Conservation (phyloP, 2,113 vertebrate species). For the Asarcornis scutulata region DNA sequence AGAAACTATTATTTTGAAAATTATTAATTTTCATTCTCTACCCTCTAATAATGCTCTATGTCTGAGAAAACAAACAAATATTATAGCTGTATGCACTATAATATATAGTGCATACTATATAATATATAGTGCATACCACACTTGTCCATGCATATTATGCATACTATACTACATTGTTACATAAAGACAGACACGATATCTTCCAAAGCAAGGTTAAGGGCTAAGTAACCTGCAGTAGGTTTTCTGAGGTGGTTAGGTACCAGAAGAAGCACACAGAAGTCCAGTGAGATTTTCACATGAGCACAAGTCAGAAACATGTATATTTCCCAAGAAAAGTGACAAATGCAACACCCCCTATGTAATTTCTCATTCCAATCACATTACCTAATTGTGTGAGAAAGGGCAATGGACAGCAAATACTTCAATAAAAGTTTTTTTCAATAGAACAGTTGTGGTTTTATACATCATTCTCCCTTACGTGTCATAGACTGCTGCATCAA, state of each 20-base stretch:
- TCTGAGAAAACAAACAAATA: background rate
- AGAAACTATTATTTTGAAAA: background rate
- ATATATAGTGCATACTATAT: background rate
- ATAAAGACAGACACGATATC: background rate
- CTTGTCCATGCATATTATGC: too few species aligned
- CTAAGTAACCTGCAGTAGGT: background rate
- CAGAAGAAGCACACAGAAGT: background rate
- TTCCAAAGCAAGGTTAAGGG: background rate
- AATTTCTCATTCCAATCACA: background rate
- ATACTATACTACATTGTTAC: background rate
- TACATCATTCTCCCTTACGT: background rate
- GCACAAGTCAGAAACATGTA: background rate
- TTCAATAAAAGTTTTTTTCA: background rate
- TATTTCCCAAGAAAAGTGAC: background rate
- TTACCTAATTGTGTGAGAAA: background rate
- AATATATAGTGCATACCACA: background rate
- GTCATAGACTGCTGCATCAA: background rate
- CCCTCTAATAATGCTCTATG: background rate
- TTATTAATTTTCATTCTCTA: background rate
- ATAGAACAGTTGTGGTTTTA: background rate
- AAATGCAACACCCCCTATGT: background rate
- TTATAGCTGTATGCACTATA: background rate
- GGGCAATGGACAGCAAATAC: background rate
- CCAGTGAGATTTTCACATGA: background rate
- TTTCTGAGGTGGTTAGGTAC: background rate